Base-by-base conservation (phyloP, 2,888 invertebrate genomes). In the Polyommatus iphigenia region DNA sequence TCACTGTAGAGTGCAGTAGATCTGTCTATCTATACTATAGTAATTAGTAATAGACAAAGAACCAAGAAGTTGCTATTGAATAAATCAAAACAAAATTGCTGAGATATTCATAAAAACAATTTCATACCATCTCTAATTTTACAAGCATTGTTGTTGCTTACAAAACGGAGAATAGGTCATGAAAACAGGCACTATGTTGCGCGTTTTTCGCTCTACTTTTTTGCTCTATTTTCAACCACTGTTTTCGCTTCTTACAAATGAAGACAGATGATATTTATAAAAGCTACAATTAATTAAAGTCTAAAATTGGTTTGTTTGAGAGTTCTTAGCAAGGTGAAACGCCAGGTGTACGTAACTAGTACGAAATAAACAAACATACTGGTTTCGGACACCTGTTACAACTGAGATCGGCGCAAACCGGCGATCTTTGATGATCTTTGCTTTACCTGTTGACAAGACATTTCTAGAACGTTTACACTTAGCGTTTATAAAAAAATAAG, bases 301-400 rank as follows among this genome's bases (percentile, higher is more conserved):
- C 18, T 67, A 67, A 67, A 67, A 67, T 67, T 67, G 29, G 29
- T 67, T 67, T 67, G 67, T 67, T 67, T 32, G 18, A 32, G 29
- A 67, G 29, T 67, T 67, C 18, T 32, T 32, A 67, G 67, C 67
- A 67, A 67, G 29, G 67, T 67, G 32, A 67, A 67, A 18, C 67
- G 67, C 29, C 67, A 67, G 67, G 67, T 67, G 67, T 67, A 67
- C 15, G 67, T 29, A 67, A 67, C 67, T 67, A 67, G 29, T 67
- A 67, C 5, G 67, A 32, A 29, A 62, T 24, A 62, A 67, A 29
- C 29, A 67, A 29, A 67, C 67, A 67, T 67, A 67, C 67, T 67
- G 29, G 67, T 67, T 67, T 67, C 29, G 67, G 13, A 67, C 67
- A 67, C 67, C 67, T 67, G 67, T 18, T 67, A 62, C 29, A 15